Evolutionary conservation across 1,140 invertebrate genomes (phyloP), one percentile per base, ranked within the genome.

Genomic region (Hesperophylax magnus): DNA sequence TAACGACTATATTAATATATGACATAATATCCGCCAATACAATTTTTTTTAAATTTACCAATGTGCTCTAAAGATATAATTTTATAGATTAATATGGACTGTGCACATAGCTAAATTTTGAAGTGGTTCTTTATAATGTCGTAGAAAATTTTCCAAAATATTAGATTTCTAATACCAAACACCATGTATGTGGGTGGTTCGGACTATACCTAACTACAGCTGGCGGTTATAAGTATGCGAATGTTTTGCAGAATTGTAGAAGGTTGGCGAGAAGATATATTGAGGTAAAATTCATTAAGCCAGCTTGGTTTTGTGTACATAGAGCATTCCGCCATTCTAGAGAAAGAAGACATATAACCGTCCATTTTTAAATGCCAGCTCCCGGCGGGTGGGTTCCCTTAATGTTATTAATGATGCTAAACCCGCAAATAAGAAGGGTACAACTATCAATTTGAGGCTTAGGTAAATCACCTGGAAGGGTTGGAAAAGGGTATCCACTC

Each of bases 391-490:
- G 77, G 76, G 79, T 81, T 80, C 76, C 80, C 82, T 84, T 84
- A 84, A 84, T 84, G 82, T 84, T 84, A 84, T 84, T 84, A 84
- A 84, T 84, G 82, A 84, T 79, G 60, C 82, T 58, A 61, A 84
- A 84, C 82, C 82, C 82, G 77, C 82, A 84, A 84, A 84, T 84
- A 84, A 84, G 82, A 84, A 84, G 82, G 82, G 82, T 84, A 61
- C 77, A 84, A 84, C 82, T 84, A 84, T 84, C 82, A 84, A 84
- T 84, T 84, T 81, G 82, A 84, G 82, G 82, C 82, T 84, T 84
- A 84, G 82, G 82, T 84, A 84, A 84, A 84, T 84, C 82, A 84
- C 82, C 79, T 81, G 82, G 79, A 81, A 84, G 82, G 82, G 82
- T 81, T 56, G 71, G 61, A 80, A 79, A 82, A 79, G 71, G 79